phyloP scores from a whole-genome alignment of 2,888 invertebrate species.

The Cephus rjabovi region DNA sequence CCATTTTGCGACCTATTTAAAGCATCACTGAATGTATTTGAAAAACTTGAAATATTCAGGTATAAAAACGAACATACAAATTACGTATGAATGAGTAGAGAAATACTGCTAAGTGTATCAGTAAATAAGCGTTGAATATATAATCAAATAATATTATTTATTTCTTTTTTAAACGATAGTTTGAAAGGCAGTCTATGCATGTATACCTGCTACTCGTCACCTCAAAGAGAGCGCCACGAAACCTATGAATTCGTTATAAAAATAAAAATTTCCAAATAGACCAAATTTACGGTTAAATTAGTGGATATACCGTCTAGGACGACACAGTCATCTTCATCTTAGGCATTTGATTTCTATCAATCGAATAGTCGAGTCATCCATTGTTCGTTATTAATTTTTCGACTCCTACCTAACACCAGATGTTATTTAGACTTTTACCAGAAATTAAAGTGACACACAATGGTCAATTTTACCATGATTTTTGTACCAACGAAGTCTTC shows the following conservation, averaged over 20 bases:
- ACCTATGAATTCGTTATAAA: not conserved
- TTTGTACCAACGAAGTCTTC: not conserved
- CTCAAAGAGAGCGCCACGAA: not conserved
- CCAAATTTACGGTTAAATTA: not conserved
- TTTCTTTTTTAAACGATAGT: not conserved
- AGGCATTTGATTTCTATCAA: not conserved
- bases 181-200: not conserved
- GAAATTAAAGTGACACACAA: not conserved
- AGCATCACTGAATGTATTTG: not conserved
- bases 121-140: not conserved
- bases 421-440: not conserved
- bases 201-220: not conserved
- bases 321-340: not conserved
- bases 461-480: not conserved
- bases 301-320: not conserved
- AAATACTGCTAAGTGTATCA: not conserved
- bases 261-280: not conserved
- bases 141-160: not conserved
- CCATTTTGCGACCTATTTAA: not conserved
- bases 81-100: not conserved
- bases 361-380: not conserved
- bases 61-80: not conserved
- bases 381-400: not conserved
- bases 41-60: not conserved
- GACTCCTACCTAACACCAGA: not conserved